Evolutionary conservation across 2,113 vertebrate genomes (phyloP), one percentile per base, ranked within the genome.

Genomic region (Ochotona princeps): DNA sequence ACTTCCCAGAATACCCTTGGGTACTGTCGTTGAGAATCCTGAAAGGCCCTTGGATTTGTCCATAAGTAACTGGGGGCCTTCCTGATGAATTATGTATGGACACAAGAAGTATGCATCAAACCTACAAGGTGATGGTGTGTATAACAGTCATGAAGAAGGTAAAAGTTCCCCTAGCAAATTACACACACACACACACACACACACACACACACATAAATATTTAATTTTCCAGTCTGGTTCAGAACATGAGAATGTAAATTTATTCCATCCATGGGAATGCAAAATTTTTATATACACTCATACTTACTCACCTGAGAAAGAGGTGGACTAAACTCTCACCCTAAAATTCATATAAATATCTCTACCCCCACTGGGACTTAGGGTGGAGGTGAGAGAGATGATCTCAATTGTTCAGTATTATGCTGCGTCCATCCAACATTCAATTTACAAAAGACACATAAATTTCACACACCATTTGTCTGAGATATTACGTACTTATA

Each of bases 371-470:
- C 2, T 83, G 49, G 12, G 73, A 51, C 7, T 54, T 75, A 60
- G 65, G n/a, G 23, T 49, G 20, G 23, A 54, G 13, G 44, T 73
- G 2, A 18, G 18, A 63, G 8, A n/a, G 32, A 65, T 38, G 47
- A 93, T 87, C 15, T 35, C 25, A 30, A 32, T 13, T 83, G 10
- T 26, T 92, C 30, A 87, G 30, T 44, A 92, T 13, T 54, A 10
- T 32, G 14, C 21, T 78, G 18, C 74, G 44, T 44, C 67, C 51
- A 75, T n/a, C 18, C 18, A 89, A 78, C 73, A 80, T 67, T 35
- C 60, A 70, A 60, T 67, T 83, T 79, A 83, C 69, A 75, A 70
- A 92, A 89, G 54, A 86, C 28, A 73, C 67, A 72, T 25, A 92
- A 83, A 38, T 80, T 84, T 67, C 54, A 80, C 10, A 28, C 5